Evolutionary conservation across 2,113 vertebrate genomes (phyloP), one percentile per base, ranked within the genome.

Genomic region (Diadophis punctatus): DNA sequence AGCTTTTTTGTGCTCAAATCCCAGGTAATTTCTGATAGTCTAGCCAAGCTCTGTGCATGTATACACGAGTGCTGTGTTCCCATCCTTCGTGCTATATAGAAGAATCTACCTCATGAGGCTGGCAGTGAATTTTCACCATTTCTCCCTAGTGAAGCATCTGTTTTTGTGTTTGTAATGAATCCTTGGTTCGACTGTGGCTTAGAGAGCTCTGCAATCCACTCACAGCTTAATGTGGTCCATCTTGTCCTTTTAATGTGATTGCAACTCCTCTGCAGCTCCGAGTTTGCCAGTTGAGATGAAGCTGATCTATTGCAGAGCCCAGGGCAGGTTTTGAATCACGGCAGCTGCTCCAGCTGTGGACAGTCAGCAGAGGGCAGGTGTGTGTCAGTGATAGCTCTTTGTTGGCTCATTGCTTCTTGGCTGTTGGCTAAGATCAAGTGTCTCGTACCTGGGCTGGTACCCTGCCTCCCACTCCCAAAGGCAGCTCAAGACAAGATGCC

Each of bases 291-390:
- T 0, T 0, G 25, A 14, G 11, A 1, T 0, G 0, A 22, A 0
- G 34, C 10, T 4, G 0, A n/a, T 3, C 8, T 25, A 56, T 53
- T 89, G 4, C 0, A 20, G 12, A 48, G 2, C 1, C 46, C 39
- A 4, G 43, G 51, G 92, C 34, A 4, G 92, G 53, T 39, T 34
- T 20, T 27, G 43, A 55, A 11, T 18, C n/a, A 56, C 23, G 18
- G 87, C 48, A 2, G 48, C n/a, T 34, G 90, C 25, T 49, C 23
- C 46, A 4, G 27, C 10, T 16, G 86, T 23, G 53, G 88, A 48
- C 22, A 86, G 93, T 22, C 86, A 49, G 94, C 94, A 95, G 95
- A 95, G 95, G 96, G 95, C 95, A 80, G 16, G 8, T 80, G 74
- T 80, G 34, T 80, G 34, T 43, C 74, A 80, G 68, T 8, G 68